Percentiles rank a stretch among this genome's conserved stretches.
Conservation (phyloP, 37 sponge, comb jelly and placozoan genomes). For the Lycopodina hypogea region DNA sequence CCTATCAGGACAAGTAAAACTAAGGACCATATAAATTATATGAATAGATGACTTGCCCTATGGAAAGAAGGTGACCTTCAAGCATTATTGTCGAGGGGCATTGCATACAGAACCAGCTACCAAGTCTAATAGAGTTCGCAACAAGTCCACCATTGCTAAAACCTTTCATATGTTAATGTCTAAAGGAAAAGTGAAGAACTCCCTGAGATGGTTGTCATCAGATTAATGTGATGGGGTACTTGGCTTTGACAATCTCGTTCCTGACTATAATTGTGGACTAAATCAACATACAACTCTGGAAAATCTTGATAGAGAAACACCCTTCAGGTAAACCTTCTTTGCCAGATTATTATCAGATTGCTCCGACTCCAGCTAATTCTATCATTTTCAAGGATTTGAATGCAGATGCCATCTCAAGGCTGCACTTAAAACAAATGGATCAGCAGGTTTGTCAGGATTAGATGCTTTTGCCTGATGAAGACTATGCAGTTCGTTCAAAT, state of each 20-base stretch:
- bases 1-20: constrained; percentile 23
- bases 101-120: constrained; percentile 16
- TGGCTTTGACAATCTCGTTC: constrained; percentile 14
- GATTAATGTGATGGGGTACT: constrained; percentile 12
- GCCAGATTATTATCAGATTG: not conserved
- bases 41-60: constrained; percentile 18
- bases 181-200: constrained; percentile 30
- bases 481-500: constrained; percentile 42
- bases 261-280: not conserved
- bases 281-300: constrained; percentile 1
- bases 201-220: constrained; percentile 28
- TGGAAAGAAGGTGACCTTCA: constrained; percentile 36
- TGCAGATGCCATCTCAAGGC: constrained; percentile 23
- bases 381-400: constrained; percentile 20
- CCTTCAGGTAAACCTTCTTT: constrained; percentile 11
- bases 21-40: constrained; percentile 15
- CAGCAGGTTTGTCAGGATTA: constrained; percentile 51
- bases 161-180: constrained; percentile 24
- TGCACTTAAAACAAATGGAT: constrained; percentile 22
- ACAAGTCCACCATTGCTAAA: not conserved
- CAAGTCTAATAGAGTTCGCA: not conserved
- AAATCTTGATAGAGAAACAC: constrained; percentile 40
- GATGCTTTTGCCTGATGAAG: constrained; percentile 37
- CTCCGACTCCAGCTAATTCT: constrained; percentile 8
- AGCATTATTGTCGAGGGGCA: constrained; percentile 11